Evolutionary conservation across 2,113 vertebrate species (phyloP).

Genomic region (Catharus minimus): DNA sequence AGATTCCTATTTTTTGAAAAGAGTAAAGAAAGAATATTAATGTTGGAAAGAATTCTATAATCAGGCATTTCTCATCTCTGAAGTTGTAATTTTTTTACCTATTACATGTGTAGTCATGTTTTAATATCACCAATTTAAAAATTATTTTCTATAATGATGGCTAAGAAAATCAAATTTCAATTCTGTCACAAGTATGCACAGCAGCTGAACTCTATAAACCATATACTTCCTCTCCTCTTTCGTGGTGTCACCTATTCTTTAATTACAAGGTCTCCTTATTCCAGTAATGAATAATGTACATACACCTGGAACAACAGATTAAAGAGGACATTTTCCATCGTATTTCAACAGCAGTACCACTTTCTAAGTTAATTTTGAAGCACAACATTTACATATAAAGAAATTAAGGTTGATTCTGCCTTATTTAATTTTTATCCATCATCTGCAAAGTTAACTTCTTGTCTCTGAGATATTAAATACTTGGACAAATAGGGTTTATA

Average conservation of each 20-base stretch:
- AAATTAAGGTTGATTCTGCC: background rate
- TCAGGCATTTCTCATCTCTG: background rate
- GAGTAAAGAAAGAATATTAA: background rate
- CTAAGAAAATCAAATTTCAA: background rate
- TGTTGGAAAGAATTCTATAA: background rate
- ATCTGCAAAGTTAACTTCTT: background rate
- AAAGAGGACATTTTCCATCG: background rate
- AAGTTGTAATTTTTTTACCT: background rate
- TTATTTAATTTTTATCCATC: background rate
- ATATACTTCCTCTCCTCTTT: background rate
- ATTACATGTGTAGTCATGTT: background rate
- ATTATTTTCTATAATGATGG: background rate
- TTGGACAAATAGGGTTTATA: background rate
- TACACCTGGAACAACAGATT: background rate
- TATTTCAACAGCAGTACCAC: background rate
- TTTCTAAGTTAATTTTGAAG: conserved; percentile 10
- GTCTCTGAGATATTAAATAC: background rate
- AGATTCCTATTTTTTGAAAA: background rate
- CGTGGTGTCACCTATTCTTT: background rate
- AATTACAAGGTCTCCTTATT: background rate
- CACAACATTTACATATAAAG: background rate
- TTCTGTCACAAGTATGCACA: background rate
- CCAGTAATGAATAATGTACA: background rate
- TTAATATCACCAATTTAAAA: background rate
- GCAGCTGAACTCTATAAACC: background rate